Conservation (phyloP, 1,140 invertebrate species). For the Onthophagus taurus region DNA sequence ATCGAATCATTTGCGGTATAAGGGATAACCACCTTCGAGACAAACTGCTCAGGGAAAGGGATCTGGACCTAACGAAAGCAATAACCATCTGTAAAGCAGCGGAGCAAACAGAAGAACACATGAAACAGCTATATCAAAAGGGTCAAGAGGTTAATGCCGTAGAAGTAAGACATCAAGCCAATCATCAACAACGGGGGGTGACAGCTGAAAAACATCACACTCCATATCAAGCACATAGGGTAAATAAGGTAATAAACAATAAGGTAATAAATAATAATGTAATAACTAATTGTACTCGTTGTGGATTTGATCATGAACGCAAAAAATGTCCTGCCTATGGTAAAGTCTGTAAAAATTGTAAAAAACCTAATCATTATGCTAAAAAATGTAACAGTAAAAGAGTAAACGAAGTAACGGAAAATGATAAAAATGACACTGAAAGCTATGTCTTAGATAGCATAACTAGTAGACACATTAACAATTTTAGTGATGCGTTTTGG, state of each 20-base stretch:
- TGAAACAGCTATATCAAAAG: not conserved
- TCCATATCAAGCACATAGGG: not conserved
- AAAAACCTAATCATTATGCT: not conserved
- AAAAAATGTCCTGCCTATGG: conserved; percentile 1
- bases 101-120: not conserved
- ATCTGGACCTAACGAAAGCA: conserved; percentile 1
- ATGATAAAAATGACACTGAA: not conserved
- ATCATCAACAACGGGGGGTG: not conserved
- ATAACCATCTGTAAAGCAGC: not conserved
- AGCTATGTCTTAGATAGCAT: not conserved
- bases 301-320: too few species aligned
- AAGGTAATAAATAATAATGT: too few species aligned
- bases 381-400: not conserved
- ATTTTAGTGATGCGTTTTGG: too few species aligned
- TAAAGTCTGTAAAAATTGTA: conserved; percentile 4
- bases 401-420: not conserved
- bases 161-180: not conserved
- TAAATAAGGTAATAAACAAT: conserved; percentile 4
- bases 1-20: not conserved
- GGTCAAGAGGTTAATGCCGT: not conserved
- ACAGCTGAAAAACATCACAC: not conserved
- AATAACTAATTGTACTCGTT: too few species aligned
- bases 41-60: not conserved
- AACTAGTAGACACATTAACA: not conserved
- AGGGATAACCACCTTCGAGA: not conserved